phyloP scores from a whole-genome alignment of 2,113 vertebrate species.

The Leptodactylus fuscus region DNA sequence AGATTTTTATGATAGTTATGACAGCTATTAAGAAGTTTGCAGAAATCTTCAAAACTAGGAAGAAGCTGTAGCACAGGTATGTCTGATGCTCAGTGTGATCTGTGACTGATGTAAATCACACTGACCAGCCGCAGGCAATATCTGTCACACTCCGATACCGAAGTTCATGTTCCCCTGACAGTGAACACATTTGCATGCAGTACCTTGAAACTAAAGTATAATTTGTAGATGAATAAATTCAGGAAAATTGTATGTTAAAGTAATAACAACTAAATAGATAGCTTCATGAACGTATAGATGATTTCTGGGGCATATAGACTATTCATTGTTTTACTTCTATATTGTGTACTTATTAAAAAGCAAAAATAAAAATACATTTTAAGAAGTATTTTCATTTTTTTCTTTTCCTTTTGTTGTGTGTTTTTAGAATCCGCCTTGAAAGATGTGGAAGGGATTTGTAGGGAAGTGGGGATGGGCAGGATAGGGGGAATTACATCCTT shows the following conservation, averaged over 20 bases:
- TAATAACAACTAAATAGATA: background rate
- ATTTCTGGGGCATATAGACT: too few relatives aligned
- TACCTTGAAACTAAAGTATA: conserved; percentile 32
- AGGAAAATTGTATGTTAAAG: background rate
- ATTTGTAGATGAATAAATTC: background rate
- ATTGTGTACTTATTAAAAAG: too few relatives aligned
- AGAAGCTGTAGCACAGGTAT: conserved; percentile 10
- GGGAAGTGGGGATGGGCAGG: too few relatives aligned
- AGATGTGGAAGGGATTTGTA: too few relatives aligned
- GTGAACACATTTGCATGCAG: too few relatives aligned
- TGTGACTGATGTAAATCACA: conserved; percentile 42
- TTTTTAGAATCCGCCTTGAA: too few relatives aligned
- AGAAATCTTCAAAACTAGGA: conserved; percentile 44
- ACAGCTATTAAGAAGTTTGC: conserved; percentile 26
- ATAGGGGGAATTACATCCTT: too few relatives aligned
- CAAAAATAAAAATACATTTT: too few relatives aligned
- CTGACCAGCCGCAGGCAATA: conserved; percentile 24
- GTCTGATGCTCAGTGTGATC: conserved; percentile 30
- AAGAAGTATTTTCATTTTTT: too few relatives aligned
- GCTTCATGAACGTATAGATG: too few relatives aligned
- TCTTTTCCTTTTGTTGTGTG: too few relatives aligned
- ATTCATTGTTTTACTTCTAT: too few relatives aligned
- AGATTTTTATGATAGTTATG: conserved; percentile 46
- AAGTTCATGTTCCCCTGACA: conserved; percentile 48
- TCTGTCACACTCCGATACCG: conserved; percentile 41